Percentiles rank a stretch among this genome's conserved stretches.
phyloP scores from a whole-genome alignment of 2,888 invertebrate species.

The Drosophila tripunctata region DNA sequence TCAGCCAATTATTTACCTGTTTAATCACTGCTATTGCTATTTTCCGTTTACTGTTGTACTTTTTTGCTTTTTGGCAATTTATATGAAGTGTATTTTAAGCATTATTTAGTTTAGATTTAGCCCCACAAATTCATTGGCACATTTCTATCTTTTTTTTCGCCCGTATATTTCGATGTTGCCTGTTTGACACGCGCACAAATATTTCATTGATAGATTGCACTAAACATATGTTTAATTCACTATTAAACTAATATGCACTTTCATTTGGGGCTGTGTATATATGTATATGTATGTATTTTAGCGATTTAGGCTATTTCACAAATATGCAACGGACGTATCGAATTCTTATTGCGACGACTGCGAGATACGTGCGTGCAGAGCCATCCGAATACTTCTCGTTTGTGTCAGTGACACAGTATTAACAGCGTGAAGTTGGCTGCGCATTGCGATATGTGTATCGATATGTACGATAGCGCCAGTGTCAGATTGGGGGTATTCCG shows the following conservation, averaged over 20 bases:
- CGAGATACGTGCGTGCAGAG: constrained; percentile 31
- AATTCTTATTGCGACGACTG: constrained; percentile 31
- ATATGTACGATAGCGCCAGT: constrained; percentile 15
- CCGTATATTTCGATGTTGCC: constrained; percentile 31
- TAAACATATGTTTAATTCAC: constrained; percentile 7
- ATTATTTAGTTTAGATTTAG: constrained; percentile 61
- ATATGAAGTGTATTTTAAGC: constrained; percentile 69
- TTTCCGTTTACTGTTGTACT: constrained; percentile 32
- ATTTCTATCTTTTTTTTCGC: constrained; percentile 18
- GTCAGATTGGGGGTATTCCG: neutral
- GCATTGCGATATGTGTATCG: constrained; percentile 10
- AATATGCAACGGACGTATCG: constrained; percentile 48
- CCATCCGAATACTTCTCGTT: constrained; percentile 44
- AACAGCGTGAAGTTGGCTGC: constrained; percentile 28
- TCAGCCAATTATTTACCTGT: constrained; percentile 58
- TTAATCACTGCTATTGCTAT: constrained; percentile 54
- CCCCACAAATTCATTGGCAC: constrained; percentile 39
- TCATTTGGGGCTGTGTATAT: constrained; percentile 19
- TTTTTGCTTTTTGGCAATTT: constrained; percentile 70
- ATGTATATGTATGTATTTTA: constrained; percentile 18
- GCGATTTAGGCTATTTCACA: constrained; percentile 58
- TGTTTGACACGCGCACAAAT: constrained; percentile 28
- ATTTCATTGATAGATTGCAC: constrained; percentile 24
- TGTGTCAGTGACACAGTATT: constrained; percentile 41
- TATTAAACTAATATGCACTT: constrained; percentile 32